A percentile compares a stretch with the other conserved stretches of the same genome.
phyloP scores from a whole-genome alignment of 2,113 vertebrate species.

The Lates calcarifer region DNA sequence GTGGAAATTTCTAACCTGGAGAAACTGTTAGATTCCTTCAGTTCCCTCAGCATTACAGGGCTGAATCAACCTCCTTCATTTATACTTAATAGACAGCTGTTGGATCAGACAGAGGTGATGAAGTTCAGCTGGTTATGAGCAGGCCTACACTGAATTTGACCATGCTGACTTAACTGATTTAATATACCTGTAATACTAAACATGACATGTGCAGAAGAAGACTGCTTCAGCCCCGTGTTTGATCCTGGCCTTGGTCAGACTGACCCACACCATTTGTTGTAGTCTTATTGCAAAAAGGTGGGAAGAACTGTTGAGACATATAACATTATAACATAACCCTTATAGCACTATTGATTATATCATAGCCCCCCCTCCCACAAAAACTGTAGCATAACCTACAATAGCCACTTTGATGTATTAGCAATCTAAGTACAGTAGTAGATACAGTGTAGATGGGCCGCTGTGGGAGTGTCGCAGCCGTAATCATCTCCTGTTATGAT shows the following conservation, averaged over 20 bases:
- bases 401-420: background rate
- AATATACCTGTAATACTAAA: background rate
- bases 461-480: background rate
- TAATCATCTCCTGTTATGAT: background rate
- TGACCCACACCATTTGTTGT: background rate
- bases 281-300: background rate
- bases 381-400: background rate
- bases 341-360: background rate
- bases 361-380: background rate
- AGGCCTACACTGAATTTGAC: background rate
- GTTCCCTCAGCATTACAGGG: background rate
- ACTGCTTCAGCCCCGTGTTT: background rate
- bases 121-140: background rate
- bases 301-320: background rate
- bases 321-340: background rate
- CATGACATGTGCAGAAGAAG: background rate
- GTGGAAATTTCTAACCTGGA: background rate
- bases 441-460: background rate
- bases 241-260: background rate
- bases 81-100: background rate
- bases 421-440: background rate
- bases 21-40: too few species aligned
- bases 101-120: background rate
- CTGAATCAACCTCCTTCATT: background rate
- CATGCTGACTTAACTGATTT: background rate